Base-by-base conservation (phyloP, 2,888 invertebrate genomes). In the Mythimna albipuncta region DNA sequence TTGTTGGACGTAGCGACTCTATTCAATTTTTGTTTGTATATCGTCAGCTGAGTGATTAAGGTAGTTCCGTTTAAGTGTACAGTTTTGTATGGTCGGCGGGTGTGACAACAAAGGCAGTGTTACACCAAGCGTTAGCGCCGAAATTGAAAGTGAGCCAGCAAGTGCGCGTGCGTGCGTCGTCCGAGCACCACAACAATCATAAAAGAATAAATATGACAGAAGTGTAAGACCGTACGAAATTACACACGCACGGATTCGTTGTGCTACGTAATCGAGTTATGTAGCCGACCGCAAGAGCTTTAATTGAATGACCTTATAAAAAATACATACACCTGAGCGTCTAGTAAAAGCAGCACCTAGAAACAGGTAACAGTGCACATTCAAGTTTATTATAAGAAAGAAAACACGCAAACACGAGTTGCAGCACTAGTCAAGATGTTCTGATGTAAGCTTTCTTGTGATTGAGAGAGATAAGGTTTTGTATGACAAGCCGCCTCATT, bases 141-240 rank as follows among this genome's bases (percentile, higher is more conserved):
- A 94, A 93, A 93, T 84, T 85, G 93, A 93, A 93, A 94, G 93
- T 94, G 90, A 90, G 83, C 79, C 85, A 85, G 75, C 88, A 88
- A 86, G 89, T 87, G 87, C 85, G 83, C 87, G 88, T 89, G 88
- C 89, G 88, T 87, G 88, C 83, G 81, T 72, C 74, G 76, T 79
- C 79, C 76, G 79, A 74, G 61, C 69, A 75, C 52, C 70, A 78
- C 81, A 81, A 84, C 82, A 79, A 75, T 70, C 72, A 77, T 72
- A 70, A 81, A 82, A 77, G 47, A 81, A 79, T 71, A 75, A 79
- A 81, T 72, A 76, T 69, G 67, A 73, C 73, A 77, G 79, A 78
- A 84, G 83, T 86, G 67, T 75, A 77, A 83, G 69, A 72, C 71
- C 81, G 84, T 84, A 81, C 82, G 38, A 77, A 77, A 84, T 82